Evolutionary conservation across 2,888 invertebrate species (phyloP).

Genomic region (Neoaliturus tenellus): DNA sequence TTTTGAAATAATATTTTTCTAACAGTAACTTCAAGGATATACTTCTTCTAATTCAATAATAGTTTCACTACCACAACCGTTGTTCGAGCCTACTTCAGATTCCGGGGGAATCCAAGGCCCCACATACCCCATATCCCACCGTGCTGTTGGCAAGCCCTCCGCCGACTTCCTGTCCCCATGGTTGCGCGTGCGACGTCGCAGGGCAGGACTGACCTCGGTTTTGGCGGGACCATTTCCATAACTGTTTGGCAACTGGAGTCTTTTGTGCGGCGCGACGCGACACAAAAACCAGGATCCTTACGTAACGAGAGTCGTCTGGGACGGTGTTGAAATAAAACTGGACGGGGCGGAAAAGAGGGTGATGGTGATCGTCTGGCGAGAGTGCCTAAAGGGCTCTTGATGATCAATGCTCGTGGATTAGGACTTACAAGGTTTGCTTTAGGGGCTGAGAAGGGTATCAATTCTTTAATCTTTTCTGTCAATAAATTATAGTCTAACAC

Average conservation of each 20-base stretch:
- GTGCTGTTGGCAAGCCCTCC: neutral
- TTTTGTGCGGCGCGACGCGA: neutral
- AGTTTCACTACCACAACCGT: neutral
- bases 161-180: neutral
- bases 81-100: neutral
- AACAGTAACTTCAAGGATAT: no score
- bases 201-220: constrained; percentile 1
- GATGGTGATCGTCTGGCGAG: neutral
- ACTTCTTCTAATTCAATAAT: no score
- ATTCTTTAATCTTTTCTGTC: no score
- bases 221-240: constrained; percentile 14
- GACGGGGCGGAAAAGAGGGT: constrained; percentile 2
- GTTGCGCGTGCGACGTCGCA: no score
- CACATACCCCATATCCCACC: neutral
- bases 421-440: no score
- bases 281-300: constrained; percentile 15
- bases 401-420: no score
- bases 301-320: neutral
- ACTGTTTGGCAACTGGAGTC: constrained; percentile 29
- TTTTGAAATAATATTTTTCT: no score
- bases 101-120: neutral
- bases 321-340: constrained; percentile 23
- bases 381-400: no score
- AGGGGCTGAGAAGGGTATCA: no score
- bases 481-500: no score